Conservation (phyloP, 2,797 vertebrate species). For the Graptemys geographica region DNA sequence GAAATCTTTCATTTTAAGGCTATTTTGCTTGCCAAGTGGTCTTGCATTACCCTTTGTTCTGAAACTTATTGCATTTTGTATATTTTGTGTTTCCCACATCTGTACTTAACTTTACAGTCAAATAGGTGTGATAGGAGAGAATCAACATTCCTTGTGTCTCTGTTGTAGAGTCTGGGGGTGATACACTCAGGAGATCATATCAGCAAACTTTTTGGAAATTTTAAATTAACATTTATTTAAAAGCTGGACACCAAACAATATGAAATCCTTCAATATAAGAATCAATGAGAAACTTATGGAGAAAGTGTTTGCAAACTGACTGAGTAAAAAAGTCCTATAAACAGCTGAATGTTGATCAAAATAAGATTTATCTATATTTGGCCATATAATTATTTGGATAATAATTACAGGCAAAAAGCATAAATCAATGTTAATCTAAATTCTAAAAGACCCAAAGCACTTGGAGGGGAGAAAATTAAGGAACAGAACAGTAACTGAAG, state of each 20-base stretch:
- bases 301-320: not conserved
- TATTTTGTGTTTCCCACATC: not conserved
- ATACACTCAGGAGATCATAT: not conserved
- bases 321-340: not conserved
- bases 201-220: not conserved
- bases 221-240: too few relatives aligned
- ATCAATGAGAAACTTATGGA: not conserved
- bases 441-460: not conserved
- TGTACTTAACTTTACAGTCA: not conserved
- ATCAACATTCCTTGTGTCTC: not conserved
- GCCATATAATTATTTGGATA: not conserved
- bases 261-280: not conserved
- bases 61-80: not conserved
- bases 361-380: not conserved
- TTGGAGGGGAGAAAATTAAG: not conserved
- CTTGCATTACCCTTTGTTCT: not conserved
- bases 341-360: not conserved
- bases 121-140: not conserved
- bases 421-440: not conserved
- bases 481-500: not conserved
- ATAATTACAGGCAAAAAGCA: not conserved
- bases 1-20: not conserved
- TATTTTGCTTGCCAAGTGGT: not conserved
- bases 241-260: not conserved
- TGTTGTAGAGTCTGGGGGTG: not conserved